Percentiles rank a stretch among this genome's conserved stretches.
phyloP scores from a whole-genome alignment of 2,113 vertebrate genomes.

The Phalacrocorax aristotelis region DNA sequence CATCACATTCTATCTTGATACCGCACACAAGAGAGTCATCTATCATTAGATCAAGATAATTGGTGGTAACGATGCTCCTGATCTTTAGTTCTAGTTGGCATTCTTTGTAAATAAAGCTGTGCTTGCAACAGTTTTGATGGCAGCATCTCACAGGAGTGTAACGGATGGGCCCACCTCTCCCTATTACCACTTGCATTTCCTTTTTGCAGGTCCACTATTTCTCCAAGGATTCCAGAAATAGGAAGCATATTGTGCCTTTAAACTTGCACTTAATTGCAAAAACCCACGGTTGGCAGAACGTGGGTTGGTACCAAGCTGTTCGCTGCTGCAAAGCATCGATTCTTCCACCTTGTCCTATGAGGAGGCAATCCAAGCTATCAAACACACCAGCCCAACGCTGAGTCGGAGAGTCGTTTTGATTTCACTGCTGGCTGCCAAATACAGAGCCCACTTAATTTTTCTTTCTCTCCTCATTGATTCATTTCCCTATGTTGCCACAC shows the following conservation, averaged over 20 bases:
- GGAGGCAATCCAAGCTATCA: neutral
- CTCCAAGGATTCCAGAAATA: neutral
- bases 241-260: neutral
- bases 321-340: neutral
- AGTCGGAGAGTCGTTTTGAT: neutral
- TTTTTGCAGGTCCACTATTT: neutral
- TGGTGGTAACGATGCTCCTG: neutral
- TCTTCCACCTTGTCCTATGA: neutral
- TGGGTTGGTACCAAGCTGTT: neutral
- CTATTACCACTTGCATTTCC: neutral
- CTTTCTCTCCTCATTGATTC: neutral
- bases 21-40: neutral
- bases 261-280: neutral
- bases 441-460: neutral
- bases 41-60: neutral
- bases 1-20: conserved; percentile 1
- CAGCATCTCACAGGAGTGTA: neutral
- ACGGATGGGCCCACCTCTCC: neutral
- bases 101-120: neutral
- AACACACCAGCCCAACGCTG: neutral
- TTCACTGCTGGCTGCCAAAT: neutral
- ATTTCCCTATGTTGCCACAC: neutral
- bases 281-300: neutral
- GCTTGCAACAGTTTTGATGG: neutral
- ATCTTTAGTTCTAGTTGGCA: neutral